These are phyloP conservation scores for Cheirogaleus medius DNA, from an alignment of 2,113 vertebrate species.

Conservation along the genomic window DNA sequence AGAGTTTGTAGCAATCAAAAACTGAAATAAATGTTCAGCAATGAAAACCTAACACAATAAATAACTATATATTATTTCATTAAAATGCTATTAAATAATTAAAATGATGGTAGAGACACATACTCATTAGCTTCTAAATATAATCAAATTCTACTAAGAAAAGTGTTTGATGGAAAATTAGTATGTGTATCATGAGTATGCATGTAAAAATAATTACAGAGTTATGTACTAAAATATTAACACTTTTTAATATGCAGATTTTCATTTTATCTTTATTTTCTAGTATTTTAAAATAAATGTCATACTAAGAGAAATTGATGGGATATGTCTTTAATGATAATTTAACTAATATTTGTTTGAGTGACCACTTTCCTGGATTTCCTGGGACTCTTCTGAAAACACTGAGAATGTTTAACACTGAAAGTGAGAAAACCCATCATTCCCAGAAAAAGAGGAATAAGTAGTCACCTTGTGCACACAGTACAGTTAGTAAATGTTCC, in stretches of 20 bases:
- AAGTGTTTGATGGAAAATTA: too few relatives aligned
- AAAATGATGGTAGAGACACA: too few relatives aligned
- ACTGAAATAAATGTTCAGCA: too few relatives aligned
- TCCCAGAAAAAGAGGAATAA: background rate
- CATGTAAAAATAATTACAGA: too few relatives aligned
- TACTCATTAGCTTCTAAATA: too few relatives aligned
- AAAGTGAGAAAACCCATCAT: background rate
- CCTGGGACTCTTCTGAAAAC: background rate
- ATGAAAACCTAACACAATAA: too few relatives aligned
- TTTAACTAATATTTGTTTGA: background rate
- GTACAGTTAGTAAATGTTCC: background rate
- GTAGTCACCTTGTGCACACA: background rate
- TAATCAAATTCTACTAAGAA: too few relatives aligned
- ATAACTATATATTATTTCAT: too few relatives aligned
- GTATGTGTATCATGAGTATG: too few relatives aligned
- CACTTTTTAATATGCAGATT: background rate
- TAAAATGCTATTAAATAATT: too few relatives aligned
- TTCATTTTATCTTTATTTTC: background rate
- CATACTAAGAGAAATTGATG: background rate
- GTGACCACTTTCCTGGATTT: background rate
- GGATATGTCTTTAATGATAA: background rate
- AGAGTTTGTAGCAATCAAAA: too few relatives aligned
- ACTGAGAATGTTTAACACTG: background rate
- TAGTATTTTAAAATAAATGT: background rate
- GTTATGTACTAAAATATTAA: background rate